phyloP scores from a whole-genome alignment of 2,113 vertebrate genomes.

The Ibidorhyncha struthersii region DNA sequence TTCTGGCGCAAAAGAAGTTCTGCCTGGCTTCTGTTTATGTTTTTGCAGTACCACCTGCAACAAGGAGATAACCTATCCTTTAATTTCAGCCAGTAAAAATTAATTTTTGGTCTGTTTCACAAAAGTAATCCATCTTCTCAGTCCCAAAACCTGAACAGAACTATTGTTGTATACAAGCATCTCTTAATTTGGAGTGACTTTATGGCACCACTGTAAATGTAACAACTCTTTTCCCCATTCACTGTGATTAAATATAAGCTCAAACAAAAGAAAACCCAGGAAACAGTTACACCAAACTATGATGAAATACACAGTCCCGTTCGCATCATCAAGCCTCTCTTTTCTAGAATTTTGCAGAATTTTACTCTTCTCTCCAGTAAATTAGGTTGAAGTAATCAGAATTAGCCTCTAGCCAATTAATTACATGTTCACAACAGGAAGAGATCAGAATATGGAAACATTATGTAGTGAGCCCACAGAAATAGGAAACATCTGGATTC shows the following conservation, averaged over 20 bases:
- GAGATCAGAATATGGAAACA: not conserved
- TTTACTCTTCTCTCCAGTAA: not conserved
- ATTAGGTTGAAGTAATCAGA: not conserved
- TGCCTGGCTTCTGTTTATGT: constrained; percentile 85
- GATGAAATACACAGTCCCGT: not conserved
- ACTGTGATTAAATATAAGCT: not conserved
- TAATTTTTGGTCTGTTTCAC: not conserved
- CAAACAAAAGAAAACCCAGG: not conserved
- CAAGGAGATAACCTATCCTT: not conserved
- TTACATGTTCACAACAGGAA: not conserved
- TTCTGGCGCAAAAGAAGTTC: constrained; percentile 84
- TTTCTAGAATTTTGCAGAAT: not conserved
- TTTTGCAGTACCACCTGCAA: constrained; percentile 89
- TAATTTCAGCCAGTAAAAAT: not conserved
- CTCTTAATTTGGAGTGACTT: not conserved
- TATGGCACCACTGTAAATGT: not conserved
- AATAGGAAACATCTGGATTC: not conserved
- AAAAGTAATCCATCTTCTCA: not conserved
- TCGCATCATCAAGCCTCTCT: not conserved
- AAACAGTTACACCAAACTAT: not conserved
- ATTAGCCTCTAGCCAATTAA: not conserved
- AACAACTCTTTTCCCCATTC: not conserved
- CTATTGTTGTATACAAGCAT: not conserved
- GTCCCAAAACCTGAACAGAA: not conserved
- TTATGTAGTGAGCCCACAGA: not conserved